Conservation (phyloP, 2,888 invertebrate genomes). For the Drosophila melanocephala region DNA sequence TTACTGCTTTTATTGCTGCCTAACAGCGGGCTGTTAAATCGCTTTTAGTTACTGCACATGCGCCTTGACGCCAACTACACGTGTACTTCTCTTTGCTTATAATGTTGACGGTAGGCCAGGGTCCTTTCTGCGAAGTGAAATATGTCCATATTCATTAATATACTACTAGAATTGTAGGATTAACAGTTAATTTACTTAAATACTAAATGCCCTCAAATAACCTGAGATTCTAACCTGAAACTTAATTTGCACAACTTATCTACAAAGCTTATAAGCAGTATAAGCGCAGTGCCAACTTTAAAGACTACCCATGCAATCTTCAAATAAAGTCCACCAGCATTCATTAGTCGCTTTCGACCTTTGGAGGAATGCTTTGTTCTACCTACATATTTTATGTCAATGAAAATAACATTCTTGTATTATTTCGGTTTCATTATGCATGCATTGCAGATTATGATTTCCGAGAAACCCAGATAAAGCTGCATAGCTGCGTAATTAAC, state of each 20-base stretch:
- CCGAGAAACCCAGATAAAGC: neutral
- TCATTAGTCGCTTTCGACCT: neutral
- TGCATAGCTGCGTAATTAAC: neutral
- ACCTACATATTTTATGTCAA: too few relatives aligned
- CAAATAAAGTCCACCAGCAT: neutral
- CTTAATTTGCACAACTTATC: neutral
- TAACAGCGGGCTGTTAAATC: slow-evolving; percentile 39
- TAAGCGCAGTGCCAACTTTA: neutral
- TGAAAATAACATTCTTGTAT: neutral
- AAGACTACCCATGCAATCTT: neutral
- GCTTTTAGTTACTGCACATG: slow-evolving; percentile 53
- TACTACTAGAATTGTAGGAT: neutral
- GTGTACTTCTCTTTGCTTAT: slow-evolving; percentile 50
- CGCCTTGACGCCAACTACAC: slow-evolving; percentile 41
- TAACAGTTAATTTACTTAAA: neutral
- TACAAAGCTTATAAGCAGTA: neutral
- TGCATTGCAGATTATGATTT: neutral
- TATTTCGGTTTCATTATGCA: neutral
- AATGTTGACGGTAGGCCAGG: slow-evolving; percentile 8
- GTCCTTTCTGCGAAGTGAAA: neutral
- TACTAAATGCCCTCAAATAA: neutral
- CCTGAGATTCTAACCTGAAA: neutral
- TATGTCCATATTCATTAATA: neutral
- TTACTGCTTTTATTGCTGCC: slow-evolving; percentile 30
- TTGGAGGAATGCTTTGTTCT: neutral